Conservation (phyloP, 37 sponge, comb jelly and placozoan species). For the Hexactinellida sp. region DNA sequence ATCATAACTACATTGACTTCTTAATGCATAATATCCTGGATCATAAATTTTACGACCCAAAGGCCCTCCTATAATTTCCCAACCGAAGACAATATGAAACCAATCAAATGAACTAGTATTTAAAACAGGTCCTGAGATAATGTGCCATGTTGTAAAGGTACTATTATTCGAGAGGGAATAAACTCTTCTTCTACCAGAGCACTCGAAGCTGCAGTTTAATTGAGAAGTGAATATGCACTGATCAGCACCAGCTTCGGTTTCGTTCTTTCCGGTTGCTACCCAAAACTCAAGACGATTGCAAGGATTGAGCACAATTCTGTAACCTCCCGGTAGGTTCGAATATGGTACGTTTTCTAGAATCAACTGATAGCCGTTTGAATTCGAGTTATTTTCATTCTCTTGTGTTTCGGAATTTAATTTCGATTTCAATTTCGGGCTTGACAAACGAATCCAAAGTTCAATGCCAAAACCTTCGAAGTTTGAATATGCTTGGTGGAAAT, state of each 20-base stretch:
- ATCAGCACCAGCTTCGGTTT: neutral
- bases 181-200: neutral
- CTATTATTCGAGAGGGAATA: neutral
- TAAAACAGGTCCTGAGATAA: neutral
- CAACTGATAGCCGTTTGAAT: neutral
- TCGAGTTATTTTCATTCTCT: neutral
- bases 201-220: neutral
- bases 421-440: neutral
- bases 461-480: conserved; percentile 22
- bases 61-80: neutral
- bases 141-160: neutral
- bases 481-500: conserved; percentile 3
- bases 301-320: conserved; percentile 42
- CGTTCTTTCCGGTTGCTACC: conserved; percentile 26
- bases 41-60: neutral
- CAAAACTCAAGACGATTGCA: conserved; percentile 59
- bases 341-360: neutral
- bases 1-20: neutral
- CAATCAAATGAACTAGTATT: neutral
- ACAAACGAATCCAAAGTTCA: conserved; percentile 40
- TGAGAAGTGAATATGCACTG: neutral
- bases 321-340: conserved; percentile 25
- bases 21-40: neutral
- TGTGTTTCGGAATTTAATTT: too few relatives aligned
- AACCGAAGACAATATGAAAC: neutral